Evolutionary conservation across 2,797 vertebrate species (phyloP), one percentile per base, ranked within the genome.

Genomic region (Urophycis tenuis): DNA sequence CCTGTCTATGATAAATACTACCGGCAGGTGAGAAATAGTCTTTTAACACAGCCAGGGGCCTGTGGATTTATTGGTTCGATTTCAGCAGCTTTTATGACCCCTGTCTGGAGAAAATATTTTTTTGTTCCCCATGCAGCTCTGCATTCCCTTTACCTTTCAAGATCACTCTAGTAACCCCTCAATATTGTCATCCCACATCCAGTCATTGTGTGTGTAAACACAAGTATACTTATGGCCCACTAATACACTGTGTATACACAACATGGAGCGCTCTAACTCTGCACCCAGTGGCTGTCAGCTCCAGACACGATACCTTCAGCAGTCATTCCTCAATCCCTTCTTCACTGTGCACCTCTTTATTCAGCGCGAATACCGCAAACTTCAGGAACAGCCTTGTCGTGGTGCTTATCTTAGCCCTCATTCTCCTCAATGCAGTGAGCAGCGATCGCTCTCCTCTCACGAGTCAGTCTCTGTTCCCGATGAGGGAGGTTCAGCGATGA

Each of bases 1-100:
- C 94, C 95, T 74, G 91, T 96, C 81, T 98, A 97, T 91, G 96
- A 98, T 90, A 97, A 97, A 81, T 97, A 95, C 91, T 98, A 97
- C 87, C 93, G 94, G 75, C 96, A 97, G 96, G 96, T 97, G 94
- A 85, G 94, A 79, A 79, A 69, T 81, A 25, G 12, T 49, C 8
- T 19, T 4, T 76, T 1, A 15, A 19, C 5, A 8, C 1, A 4
- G 34, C 73, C 11, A 25, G 22, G 2, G 53, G n/a, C 53, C 8
- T 60, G 53, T 60, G 53, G 53, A 60, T 60, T 25, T 29, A 67
- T 25, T 67, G 60, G n/a, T 67, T 7, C 3, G 25, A 22, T 34
- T 30, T 6, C 22, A 77, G 25, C 4, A n/a, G 53, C 17, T 22
- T n/a, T 60, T 25, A 7, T 7, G 5, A 60, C 53, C 53, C 53